Conservation (phyloP, 2,113 vertebrate species). For the Dipodomys spectabilis region DNA sequence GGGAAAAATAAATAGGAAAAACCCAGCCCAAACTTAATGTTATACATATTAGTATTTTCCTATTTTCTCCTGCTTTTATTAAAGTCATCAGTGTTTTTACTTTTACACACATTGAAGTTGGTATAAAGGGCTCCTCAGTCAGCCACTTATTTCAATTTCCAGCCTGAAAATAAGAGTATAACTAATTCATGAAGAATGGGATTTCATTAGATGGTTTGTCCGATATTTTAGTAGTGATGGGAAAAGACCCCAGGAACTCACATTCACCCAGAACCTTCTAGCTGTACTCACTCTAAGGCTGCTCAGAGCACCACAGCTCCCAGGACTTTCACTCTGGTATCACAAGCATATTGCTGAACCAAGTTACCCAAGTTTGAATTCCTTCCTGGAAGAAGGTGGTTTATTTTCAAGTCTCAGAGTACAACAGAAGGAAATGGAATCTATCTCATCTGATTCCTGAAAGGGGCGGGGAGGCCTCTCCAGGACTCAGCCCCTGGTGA, state of each 20-base stretch:
- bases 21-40: not conserved
- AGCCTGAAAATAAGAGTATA: constrained; percentile 18
- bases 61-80: not conserved
- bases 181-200: constrained; percentile 29
- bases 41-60: not conserved
- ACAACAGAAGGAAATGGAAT: not conserved
- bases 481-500: not conserved
- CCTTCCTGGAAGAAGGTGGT: not conserved
- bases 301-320: not conserved
- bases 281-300: not conserved
- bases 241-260: not conserved
- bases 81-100: not conserved
- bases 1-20: constrained; percentile 14
- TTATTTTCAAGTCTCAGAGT: constrained; percentile 29
- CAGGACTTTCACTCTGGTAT: constrained; percentile 18
- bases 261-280: not conserved
- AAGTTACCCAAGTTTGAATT: not conserved
- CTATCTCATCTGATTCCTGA: not conserved
- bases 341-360: constrained; percentile 17
- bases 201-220: not conserved
- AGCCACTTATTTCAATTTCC: not conserved
- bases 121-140: not conserved
- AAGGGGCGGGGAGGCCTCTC: not conserved
- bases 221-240: constrained; percentile 5
- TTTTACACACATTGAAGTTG: not conserved